These are phyloP conservation scores for Misgurnus mizolepis DNA, from an alignment of 2,113 vertebrate genomes.

Conservation along the genomic window DNA sequence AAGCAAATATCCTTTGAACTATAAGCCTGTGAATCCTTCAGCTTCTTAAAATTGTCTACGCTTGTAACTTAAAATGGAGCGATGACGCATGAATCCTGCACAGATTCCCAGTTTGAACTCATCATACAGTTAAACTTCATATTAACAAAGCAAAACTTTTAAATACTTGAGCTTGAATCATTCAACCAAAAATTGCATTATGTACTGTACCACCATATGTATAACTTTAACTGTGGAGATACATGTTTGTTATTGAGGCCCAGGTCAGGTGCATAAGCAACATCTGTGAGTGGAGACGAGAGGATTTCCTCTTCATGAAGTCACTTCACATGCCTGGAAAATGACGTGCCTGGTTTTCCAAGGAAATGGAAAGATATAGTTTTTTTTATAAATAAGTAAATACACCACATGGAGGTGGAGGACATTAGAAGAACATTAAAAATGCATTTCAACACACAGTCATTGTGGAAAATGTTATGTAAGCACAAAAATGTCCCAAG, in stretches of 20 bases:
- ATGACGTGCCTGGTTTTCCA: conserved; percentile 47
- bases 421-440: conserved; percentile 36
- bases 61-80: background rate
- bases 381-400: background rate
- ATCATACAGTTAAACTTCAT: background rate
- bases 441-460: background rate
- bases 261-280: background rate
- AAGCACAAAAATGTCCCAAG: conserved; percentile 2
- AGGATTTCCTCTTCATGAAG: conserved; percentile 42
- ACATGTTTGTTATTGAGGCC: background rate
- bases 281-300: conserved; percentile 29
- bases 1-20: background rate
- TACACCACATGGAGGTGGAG: conserved; percentile 3
- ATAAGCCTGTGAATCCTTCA: background rate
- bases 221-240: background rate
- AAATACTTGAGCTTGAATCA: background rate
- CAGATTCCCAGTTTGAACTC: background rate
- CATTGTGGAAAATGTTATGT: background rate
- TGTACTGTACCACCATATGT: background rate
- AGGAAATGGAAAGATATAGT: conserved; percentile 21
- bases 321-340: conserved; percentile 43
- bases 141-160: conserved; percentile 14
- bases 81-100: conserved; percentile 9
- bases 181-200: background rate
- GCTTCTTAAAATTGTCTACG: background rate